These are phyloP conservation scores for Xiphorhynchus elegans DNA, from an alignment of 2,113 vertebrate species.

Conservation along the genomic window DNA sequence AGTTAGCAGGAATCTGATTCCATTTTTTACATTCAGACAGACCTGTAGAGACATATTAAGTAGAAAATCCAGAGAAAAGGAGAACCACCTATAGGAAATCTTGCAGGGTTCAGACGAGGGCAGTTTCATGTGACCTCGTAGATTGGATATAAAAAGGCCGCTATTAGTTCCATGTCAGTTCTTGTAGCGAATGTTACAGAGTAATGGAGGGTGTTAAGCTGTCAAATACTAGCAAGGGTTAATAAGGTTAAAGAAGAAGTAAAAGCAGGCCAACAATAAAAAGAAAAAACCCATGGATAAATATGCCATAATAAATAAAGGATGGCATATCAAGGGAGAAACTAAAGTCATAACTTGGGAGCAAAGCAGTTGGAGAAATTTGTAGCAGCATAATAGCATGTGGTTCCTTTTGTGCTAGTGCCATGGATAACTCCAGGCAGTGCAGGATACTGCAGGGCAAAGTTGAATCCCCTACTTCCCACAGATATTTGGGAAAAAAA, in stretches of 20 bases:
- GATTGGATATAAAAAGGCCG: slow-evolving; percentile 81
- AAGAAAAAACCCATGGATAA: slow-evolving; percentile 48
- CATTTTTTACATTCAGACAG: slow-evolving; percentile 70
- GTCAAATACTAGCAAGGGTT: slow-evolving; percentile 84
- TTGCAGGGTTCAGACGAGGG: slow-evolving; percentile 75
- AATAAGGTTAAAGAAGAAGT: slow-evolving; percentile 86
- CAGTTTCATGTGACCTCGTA: slow-evolving; percentile 78
- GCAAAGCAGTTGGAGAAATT: slow-evolving; percentile 16
- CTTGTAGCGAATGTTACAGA: slow-evolving; percentile 75
- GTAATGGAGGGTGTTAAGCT: slow-evolving; percentile 84
- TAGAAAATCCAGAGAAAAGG: slow-evolving; percentile 63
- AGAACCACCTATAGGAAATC: slow-evolving; percentile 76
- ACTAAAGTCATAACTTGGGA: slow-evolving; percentile 64
- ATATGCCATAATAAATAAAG: slow-evolving; percentile 78
- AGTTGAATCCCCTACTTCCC: background rate
- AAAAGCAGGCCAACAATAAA: slow-evolving; percentile 79
- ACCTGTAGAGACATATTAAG: slow-evolving; percentile 76
- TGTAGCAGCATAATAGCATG: background rate
- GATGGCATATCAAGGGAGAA: slow-evolving; percentile 57
- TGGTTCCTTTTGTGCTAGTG: background rate
- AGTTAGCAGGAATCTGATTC: slow-evolving; percentile 74
- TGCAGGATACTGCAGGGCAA: background rate
- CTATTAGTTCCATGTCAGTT: slow-evolving; percentile 83
- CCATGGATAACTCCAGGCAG: background rate
- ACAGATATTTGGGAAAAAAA: background rate